Evolutionary conservation across 2,888 invertebrate species (phyloP).

Genomic region (Gibbula magus): DNA sequence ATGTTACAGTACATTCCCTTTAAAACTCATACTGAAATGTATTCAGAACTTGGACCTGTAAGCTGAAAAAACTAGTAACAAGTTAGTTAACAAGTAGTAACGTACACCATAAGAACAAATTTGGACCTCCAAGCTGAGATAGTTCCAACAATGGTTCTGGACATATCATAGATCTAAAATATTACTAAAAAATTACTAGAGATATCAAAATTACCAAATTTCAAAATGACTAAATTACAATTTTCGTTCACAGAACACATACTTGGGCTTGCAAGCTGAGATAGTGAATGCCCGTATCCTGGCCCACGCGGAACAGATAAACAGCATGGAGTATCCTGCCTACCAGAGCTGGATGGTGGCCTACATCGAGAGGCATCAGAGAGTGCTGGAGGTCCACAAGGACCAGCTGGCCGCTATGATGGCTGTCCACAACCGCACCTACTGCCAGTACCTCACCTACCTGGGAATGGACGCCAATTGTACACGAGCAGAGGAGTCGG

Average conservation of each 20-base stretch:
- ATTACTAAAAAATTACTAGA: no score
- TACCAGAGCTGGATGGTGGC: constrained; percentile 69
- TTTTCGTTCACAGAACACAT: constrained; percentile 59
- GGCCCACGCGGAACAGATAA: constrained; percentile 70
- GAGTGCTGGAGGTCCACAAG: constrained; percentile 48
- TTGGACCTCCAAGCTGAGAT: no score
- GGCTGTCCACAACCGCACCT: constrained; percentile 44
- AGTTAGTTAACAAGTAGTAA: no score
- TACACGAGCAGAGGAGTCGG: not conserved
- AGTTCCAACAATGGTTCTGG: no score
- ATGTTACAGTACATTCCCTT: no score
- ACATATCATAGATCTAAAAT: no score
- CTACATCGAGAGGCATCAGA: constrained; percentile 65
- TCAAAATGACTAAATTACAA: no score
- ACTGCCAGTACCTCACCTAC: constrained; percentile 43
- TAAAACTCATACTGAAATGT: no score
- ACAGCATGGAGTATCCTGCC: constrained; percentile 70
- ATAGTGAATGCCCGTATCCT: constrained; percentile 65
- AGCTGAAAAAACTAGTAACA: no score
- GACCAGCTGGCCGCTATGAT: constrained; percentile 50
- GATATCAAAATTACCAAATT: no score
- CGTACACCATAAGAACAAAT: no score
- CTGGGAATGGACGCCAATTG: constrained; percentile 45
- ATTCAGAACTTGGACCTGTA: no score
- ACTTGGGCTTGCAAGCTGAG: constrained; percentile 66